phyloP scores from a whole-genome alignment of 1,140 invertebrate genomes.

The fruit fly (Drosophila melanogaster) region DNA sequence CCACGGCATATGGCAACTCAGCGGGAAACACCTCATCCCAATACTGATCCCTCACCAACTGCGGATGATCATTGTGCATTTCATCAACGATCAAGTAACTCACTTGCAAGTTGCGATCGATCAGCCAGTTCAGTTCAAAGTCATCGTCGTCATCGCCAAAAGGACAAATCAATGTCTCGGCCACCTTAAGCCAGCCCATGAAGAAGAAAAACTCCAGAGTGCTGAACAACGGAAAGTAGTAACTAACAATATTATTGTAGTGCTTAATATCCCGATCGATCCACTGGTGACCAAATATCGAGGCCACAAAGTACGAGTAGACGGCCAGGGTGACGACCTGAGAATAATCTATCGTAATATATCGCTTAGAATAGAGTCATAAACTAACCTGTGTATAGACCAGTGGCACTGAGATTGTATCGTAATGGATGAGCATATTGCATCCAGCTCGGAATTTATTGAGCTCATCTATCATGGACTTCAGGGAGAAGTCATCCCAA shows the following conservation, averaged over 20 bases:
- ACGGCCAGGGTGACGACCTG: constrained; percentile 95
- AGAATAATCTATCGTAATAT: too few species aligned
- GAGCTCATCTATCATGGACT: constrained; percentile 95
- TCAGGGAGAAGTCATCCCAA: constrained; percentile 96
- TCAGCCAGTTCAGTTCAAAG: constrained; percentile 92
- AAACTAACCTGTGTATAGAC: constrained; percentile 92
- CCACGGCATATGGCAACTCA: constrained; percentile 87
- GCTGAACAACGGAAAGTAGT: constrained; percentile 95
- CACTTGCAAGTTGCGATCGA: constrained; percentile 94
- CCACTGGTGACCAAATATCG: constrained; percentile 92
- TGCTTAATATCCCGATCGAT: constrained; percentile 84
- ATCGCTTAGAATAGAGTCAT: not conserved
- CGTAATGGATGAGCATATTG: constrained; percentile 92
- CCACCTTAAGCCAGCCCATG: constrained; percentile 95
- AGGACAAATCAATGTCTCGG: constrained; percentile 91
- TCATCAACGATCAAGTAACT: constrained; percentile 96
- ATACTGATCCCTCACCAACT: constrained; percentile 93
- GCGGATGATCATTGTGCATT: constrained; percentile 96
- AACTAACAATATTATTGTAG: constrained; percentile 85
- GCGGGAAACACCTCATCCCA: constrained; percentile 94
- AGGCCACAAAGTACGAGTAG: constrained; percentile 93
- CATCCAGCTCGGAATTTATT: constrained; percentile 95
- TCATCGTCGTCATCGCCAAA: constrained; percentile 95
- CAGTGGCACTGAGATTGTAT: constrained; percentile 95
- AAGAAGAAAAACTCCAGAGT: constrained; percentile 93